Evolutionary conservation across 1,140 invertebrate genomes (phyloP), one percentile per base, ranked within the genome.

Genomic region (Chironomus striatipennis): DNA sequence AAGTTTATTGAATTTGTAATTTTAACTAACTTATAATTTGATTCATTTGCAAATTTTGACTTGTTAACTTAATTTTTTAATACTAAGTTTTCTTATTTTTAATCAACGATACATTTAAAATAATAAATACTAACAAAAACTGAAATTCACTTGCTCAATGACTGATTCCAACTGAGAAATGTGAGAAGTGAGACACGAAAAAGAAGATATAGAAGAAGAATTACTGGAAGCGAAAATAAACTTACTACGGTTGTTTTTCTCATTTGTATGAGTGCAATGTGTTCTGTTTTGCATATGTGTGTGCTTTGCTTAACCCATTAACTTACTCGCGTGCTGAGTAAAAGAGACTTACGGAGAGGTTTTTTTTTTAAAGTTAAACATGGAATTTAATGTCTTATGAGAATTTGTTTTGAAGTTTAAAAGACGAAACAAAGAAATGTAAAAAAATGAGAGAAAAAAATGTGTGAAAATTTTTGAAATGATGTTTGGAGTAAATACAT

Each of bases 61-160:
- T 34, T 34, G 24, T 57, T n/a, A n/a, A 57, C 47, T 57, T 57
- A n/a, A n/a, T 57, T 12, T 57, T 57, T 57, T 15, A 15, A 47
- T 15, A 12, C 4, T 15, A 57, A n/a, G 5, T 15, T 57, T 57
- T 57, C 12, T 15, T 15, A 57, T 57, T 57, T 47, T n/a, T 57
- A 57, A n/a, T 57, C 4, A n/a, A 57, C n/a, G 12, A 5, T 57
- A 5, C 47, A n/a, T 5, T n/a, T 12, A 57, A 47, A 47, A 57
- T n/a, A 57, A n/a, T 57, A 57, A 57, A 57, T 7, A 57, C 12
- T 57, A 57, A 15, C 8, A 57, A 57, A n/a, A 57, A 57, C 12
- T 57, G 47, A 57, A 57, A 57, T 57, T 57, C 47, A 57, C 47
- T 57, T 57, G 47, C 47, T 57, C n/a, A 57, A 57, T 15, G 47